Evolutionary conservation across 2,888 invertebrate species (phyloP).

Genomic region (Drosophila nigritarsus): DNA sequence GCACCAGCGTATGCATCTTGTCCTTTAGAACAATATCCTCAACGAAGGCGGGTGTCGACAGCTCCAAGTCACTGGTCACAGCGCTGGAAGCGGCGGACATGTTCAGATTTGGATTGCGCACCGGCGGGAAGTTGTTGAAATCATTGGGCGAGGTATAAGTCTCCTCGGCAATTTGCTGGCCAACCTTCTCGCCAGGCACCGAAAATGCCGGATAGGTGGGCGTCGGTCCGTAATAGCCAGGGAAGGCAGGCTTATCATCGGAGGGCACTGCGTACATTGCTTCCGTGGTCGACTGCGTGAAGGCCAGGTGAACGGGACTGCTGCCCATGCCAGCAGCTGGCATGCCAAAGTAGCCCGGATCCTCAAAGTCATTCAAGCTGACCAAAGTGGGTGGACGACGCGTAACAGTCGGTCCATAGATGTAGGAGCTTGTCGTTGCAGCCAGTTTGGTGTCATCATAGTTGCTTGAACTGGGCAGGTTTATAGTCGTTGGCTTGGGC

Average conservation of each 20-base stretch:
- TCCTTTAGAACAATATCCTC: slow-evolving; percentile 91
- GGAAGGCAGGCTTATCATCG: slow-evolving; percentile 83
- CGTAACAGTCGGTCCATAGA: slow-evolving; percentile 81
- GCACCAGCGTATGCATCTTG: slow-evolving; percentile 93
- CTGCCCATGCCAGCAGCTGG: slow-evolving; percentile 43
- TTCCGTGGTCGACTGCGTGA: slow-evolving; percentile 73
- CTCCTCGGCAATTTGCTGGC: slow-evolving; percentile 84
- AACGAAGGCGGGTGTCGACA: slow-evolving; percentile 91
- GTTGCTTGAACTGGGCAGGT: slow-evolving; percentile 71
- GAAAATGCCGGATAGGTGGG: slow-evolving; percentile 83
- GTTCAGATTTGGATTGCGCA: slow-evolving; percentile 92
- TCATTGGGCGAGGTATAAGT: slow-evolving; percentile 90
- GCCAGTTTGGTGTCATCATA: slow-evolving; percentile 52
- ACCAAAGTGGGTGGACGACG: slow-evolving; percentile 75
- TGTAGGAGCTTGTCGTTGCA: slow-evolving; percentile 84
- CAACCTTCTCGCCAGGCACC: slow-evolving; percentile 81
- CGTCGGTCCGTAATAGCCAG: slow-evolving; percentile 84
- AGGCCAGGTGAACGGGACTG: slow-evolving; percentile 64
- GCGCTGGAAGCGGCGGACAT: slow-evolving; percentile 87
- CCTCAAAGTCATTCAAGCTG: slow-evolving; percentile 84
- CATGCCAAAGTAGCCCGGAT: slow-evolving; percentile 84
- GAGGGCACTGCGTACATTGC: slow-evolving; percentile 71
- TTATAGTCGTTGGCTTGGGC: slow-evolving; percentile 87
- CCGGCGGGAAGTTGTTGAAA: slow-evolving; percentile 93
- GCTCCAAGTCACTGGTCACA: slow-evolving; percentile 87